These are phyloP conservation scores for Drosophila antonietae DNA, from an alignment of 2,888 invertebrate genomes.

Conservation along the genomic window DNA sequence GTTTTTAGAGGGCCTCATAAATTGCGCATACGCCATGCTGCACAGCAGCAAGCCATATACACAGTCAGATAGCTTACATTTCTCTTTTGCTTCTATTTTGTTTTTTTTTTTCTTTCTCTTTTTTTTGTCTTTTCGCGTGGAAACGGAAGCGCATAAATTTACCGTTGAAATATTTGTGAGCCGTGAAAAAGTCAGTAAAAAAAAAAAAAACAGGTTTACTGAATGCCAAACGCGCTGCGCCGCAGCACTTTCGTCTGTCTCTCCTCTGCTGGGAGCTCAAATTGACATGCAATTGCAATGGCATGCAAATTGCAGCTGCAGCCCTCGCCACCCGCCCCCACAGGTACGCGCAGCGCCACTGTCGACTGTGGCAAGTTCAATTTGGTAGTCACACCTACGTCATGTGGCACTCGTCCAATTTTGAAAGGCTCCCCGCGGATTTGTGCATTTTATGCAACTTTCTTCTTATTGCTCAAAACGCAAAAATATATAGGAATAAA, in stretches of 20 bases:
- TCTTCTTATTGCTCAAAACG: conserved; percentile 2
- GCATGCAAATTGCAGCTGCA: conserved; percentile 63
- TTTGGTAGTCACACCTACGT: conserved; percentile 61
- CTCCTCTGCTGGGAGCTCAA: conserved; percentile 31
- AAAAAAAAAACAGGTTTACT: conserved; percentile 29
- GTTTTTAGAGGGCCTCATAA: conserved; percentile 66
- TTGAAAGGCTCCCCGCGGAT: conserved; percentile 43
- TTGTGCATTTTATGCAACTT: conserved; percentile 32
- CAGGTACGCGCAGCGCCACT: conserved; percentile 1
- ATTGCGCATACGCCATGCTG: conserved; percentile 72
- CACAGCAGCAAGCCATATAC: conserved; percentile 29
- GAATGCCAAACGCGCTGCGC: conserved; percentile 31
- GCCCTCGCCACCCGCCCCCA: neutral
- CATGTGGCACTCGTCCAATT: conserved; percentile 55
- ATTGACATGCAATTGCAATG: conserved; percentile 66
- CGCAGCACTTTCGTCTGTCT: conserved; percentile 48
- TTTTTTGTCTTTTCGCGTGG: conserved; percentile 10
- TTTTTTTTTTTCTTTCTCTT: conserved; percentile 1
- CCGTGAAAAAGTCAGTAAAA: conserved; percentile 50
- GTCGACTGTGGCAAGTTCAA: conserved; percentile 58
- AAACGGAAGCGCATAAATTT: conserved; percentile 66
- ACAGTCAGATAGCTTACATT: conserved; percentile 22
- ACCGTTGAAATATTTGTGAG: conserved; percentile 68
- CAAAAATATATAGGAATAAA: neutral
- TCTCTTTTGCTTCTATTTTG: conserved; percentile 16